Percentiles rank a stretch among this genome's conserved stretches.
Conservation (phyloP, 2,113 vertebrate genomes). For the Enhydra lutris region DNA sequence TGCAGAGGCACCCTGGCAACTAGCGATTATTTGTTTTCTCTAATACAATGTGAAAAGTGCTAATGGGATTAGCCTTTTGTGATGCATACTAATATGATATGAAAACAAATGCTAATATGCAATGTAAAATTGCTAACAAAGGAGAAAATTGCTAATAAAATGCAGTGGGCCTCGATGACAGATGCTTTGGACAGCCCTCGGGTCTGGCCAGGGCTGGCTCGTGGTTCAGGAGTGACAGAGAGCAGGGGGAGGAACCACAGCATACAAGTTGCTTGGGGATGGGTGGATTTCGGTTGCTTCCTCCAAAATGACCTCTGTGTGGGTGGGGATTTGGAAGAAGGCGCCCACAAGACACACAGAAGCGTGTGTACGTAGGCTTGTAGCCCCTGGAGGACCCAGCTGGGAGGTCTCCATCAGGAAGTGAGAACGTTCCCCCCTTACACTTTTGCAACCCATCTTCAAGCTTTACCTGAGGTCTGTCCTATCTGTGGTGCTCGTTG, state of each 20-base stretch:
- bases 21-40: conserved; percentile 71
- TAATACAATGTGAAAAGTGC: conserved; percentile 65
- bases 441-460: background rate
- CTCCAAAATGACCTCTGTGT: background rate
- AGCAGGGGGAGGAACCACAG: background rate
- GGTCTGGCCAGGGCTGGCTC: background rate
- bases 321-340: background rate
- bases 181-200: background rate
- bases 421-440: background rate
- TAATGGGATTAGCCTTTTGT: conserved; percentile 78
- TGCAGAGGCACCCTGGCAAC: background rate
- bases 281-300: background rate
- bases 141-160: conserved; percentile 79
- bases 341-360: accelerated
- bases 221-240: background rate
- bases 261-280: accelerated
- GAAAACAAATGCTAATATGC: conserved; percentile 79
- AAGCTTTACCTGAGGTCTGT: background rate
- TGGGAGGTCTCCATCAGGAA: background rate
- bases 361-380: accelerated
- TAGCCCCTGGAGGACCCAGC: background rate
- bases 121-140: conserved; percentile 75
- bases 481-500: too few relatives aligned
- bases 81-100: conserved; percentile 76
- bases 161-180: conserved; percentile 65